phyloP scores from a whole-genome alignment of 2,888 invertebrate genomes.

The Frankliniella intonsa region DNA sequence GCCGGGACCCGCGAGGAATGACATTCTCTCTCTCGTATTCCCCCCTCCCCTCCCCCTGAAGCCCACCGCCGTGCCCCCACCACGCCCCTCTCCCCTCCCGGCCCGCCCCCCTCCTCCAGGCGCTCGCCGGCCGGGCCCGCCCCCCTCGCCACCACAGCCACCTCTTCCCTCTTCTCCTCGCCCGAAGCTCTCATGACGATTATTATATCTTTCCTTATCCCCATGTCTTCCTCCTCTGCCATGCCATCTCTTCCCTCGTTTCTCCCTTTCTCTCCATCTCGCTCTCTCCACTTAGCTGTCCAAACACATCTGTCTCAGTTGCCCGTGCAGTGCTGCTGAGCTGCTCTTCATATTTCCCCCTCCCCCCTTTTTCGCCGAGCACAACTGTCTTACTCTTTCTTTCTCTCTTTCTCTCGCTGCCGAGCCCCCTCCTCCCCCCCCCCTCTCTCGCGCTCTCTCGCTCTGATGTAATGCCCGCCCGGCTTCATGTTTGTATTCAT shows the following conservation, averaged over 20 bases:
- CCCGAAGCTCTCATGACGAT: neutral
- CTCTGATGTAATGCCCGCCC: slow-evolving; percentile 19
- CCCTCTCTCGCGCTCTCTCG: neutral
- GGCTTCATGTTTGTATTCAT: slow-evolving; percentile 25
- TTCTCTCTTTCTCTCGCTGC: neutral
- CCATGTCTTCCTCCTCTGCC: neutral
- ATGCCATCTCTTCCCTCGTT: neutral
- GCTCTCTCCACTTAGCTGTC: slow-evolving; percentile 25
- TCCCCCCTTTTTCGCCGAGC: neutral
- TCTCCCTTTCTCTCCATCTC: neutral
- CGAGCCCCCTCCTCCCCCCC: neutral
- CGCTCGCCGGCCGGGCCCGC: neutral
- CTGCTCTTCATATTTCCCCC: neutral
- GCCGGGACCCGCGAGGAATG: neutral
- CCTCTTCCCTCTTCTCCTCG: neutral
- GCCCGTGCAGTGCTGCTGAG: neutral
- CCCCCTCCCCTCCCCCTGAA: neutral
- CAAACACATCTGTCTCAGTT: slow-evolving; percentile 23
- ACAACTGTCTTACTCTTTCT: neutral
- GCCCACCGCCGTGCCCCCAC: neutral
- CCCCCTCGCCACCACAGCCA: neutral
- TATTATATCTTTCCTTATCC: neutral
- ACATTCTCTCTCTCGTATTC: slow-evolving; percentile 7
- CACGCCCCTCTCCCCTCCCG: neutral
- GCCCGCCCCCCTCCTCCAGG: neutral